Evolutionary conservation across 2,797 vertebrate species (phyloP), one percentile per base, ranked within the genome.

Genomic region (Halcyon badia): DNA sequence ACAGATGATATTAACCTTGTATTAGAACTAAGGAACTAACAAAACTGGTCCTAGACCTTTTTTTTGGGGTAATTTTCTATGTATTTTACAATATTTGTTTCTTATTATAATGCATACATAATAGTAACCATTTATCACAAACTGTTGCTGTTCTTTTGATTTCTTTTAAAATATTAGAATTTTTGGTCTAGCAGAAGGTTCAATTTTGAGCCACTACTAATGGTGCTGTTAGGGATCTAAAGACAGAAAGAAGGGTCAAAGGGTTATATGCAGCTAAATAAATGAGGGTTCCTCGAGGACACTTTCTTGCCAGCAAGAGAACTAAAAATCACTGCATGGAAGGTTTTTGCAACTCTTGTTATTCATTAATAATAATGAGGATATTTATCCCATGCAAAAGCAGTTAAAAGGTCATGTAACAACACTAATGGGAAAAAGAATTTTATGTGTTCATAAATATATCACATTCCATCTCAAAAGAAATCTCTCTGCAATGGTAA

Each of bases 191-290:
- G 49, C 8, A 39, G 44, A 15, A 73, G 17, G 5, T 64, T 56
- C 14, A 61, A 4, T 85, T 89, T 62, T 70, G 35, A 73, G 51
- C 15, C 10, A 16, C 19, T 92, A 77, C 14, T 66, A 60, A 42
- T 2, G 3, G 8, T 62, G 8, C 8, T 89, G 39, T 52, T 35
- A 62, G 42, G 39, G 31, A 75, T 52, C 42, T 64, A 49, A 92
- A 87, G 52, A 75, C 44, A 93, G 24, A 89, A 90, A 49, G 21
- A 83, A 80, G 44, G 82, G 94, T 93, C 87, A 94, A 71, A 93
- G 8, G 35, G 76, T 80, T 89, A 77, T 8, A n/a, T 35, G 10
- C 30, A 72, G 51, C 42, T 89, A 90, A 92, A 87, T 41, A 93
- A 92, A 82, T 1, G 1, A 62, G 10, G 4, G 46, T 39, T 82